Evolutionary conservation across 2,888 invertebrate genomes (phyloP).

Genomic region (Tipula helvola): DNA sequence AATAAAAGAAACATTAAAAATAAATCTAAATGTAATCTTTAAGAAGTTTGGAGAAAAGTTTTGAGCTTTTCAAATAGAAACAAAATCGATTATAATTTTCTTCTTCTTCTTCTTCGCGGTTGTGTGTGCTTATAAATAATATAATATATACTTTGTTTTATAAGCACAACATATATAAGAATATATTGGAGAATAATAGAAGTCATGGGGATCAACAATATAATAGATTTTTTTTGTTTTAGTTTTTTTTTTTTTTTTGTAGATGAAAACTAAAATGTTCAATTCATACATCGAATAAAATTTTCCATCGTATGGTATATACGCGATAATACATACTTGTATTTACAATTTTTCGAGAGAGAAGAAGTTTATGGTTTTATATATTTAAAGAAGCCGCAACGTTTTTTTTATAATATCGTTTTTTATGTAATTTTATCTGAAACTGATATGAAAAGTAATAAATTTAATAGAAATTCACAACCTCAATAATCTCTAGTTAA

Average conservation of each 20-base stretch:
- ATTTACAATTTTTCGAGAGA: background rate
- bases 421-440: conserved; percentile 4
- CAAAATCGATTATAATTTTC: conserved; percentile 4
- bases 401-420: background rate
- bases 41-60: background rate
- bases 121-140: background rate
- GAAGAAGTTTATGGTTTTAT: background rate
- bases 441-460: conserved; percentile 4
- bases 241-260: background rate
- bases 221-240: background rate
- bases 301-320: background rate
- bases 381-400: background rate
- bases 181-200: conserved; percentile 7
- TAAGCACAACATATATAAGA: background rate
- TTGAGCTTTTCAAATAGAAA: background rate
- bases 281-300: background rate
- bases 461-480: background rate
- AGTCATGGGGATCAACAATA: conserved; percentile 9
- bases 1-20: background rate
- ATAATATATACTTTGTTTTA: background rate
- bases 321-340: background rate
- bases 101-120: background rate
- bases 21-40: background rate
- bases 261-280: background rate
- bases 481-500: background rate